Evolutionary conservation across 2,888 invertebrate species (phyloP), one percentile per base, ranked within the genome.

Genomic region (Himalopsyche kuldschensis): DNA sequence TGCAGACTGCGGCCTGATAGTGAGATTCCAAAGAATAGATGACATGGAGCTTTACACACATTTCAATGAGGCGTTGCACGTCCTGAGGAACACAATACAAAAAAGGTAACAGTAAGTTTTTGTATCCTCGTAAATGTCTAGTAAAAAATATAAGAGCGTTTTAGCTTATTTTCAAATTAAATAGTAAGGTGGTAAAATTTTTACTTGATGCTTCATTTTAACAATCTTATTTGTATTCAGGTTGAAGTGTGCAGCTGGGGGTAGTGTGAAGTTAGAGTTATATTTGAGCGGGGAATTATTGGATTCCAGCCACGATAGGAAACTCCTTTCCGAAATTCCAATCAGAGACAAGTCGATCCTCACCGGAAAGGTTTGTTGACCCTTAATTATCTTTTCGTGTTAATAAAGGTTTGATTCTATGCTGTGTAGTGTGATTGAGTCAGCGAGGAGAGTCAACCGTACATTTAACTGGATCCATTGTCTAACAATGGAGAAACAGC

Each of bases 11-110:
- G 94, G 95, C 80, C 92, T 98, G 86, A 94, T 96, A 87, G 95
- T 98, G 88, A 93, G 98, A 88, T 95, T 98, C 91, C 96, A 97
- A 90, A 96, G 88, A 95, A 97, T 96, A 79, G 98, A 99, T 86
- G 98, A 99, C 88, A 93, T 98, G 87, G 98, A 99, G 89, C 91
- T 99, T 84, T 95, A 95, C 89, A 97, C 98, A 75, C 99, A 99
- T 90, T 96, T 96, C 84, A 98, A 99, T 90, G 98, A 99, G 89
- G 98, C 98, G 3, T 92, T 99, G 87, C 96, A 96, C 81, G 95
- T 97, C 47, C 93, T 98, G 85, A 93, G 98, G 87, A 92, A 97
- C 83, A 94, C 95, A 87, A 94, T 97, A 88, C 92, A 96, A 88
- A 93, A 94, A 87, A 92, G 95, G 92, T 91, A 87, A 55, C 79